phyloP scores from a whole-genome alignment of 2,888 invertebrate species.

The Nyleta sp. region DNA sequence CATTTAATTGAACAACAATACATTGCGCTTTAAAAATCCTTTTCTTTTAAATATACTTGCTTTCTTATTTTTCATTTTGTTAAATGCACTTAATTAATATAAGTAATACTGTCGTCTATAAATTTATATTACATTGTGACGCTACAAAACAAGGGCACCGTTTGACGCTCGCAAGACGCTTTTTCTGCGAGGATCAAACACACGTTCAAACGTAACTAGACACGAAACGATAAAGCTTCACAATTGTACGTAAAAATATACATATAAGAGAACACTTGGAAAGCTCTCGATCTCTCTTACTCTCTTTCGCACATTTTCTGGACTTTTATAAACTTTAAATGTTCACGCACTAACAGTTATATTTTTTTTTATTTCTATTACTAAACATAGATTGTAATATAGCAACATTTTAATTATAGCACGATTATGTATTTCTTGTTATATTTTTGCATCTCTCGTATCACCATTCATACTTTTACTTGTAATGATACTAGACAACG shows the following conservation, averaged over 20 bases:
- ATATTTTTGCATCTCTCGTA: conserved; percentile 47
- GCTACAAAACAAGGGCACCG: conserved; percentile 36
- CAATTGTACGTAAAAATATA: conserved; percentile 62
- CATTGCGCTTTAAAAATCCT: background rate
- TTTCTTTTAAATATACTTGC: background rate
- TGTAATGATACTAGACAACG: conserved; percentile 51
- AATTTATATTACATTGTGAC: conserved; percentile 54
- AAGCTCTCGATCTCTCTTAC: conserved; percentile 33
- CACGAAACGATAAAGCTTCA: conserved; percentile 56
- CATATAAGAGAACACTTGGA: conserved; percentile 52
- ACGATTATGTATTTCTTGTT: conserved; percentile 53
- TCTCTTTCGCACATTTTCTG: conserved; percentile 38
- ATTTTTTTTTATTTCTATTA: conserved; percentile 49
- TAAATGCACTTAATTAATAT: conserved; percentile 51
- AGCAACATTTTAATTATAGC: conserved; percentile 64
- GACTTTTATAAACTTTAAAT: conserved; percentile 65
- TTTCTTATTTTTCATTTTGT: conserved; percentile 11
- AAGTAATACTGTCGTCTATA: conserved; percentile 57
- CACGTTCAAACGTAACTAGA: conserved; percentile 42
- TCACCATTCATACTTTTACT: conserved; percentile 46
- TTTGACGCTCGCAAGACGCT: conserved; percentile 1
- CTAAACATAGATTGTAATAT: conserved; percentile 61
- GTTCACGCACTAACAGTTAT: conserved; percentile 66
- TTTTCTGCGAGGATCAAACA: conserved; percentile 24
- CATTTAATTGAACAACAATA: background rate